Evolutionary conservation across 2,888 invertebrate genomes (phyloP).

Genomic region (Pammene aurita): DNA sequence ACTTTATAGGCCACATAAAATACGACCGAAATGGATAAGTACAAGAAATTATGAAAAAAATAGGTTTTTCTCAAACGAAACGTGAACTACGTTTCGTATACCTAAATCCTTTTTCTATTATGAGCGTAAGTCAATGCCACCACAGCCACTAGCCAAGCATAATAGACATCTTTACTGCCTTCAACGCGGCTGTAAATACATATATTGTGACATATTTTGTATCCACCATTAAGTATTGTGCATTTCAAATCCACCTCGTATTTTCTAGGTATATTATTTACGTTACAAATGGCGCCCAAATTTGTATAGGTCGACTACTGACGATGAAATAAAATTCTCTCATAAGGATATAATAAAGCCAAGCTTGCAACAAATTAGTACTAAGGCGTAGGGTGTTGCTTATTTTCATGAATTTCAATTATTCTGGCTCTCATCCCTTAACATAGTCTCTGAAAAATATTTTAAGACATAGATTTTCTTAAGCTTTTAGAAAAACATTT

Average conservation of each 20-base stretch:
- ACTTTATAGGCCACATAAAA: too few species aligned
- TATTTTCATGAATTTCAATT: too few species aligned
- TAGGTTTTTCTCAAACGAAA: too few species aligned
- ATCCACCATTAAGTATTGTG: not conserved
- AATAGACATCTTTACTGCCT: not conserved
- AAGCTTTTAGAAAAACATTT: too few species aligned
- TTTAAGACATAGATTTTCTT: too few species aligned
- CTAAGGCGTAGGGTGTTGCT: too few species aligned
- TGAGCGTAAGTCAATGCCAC: not conserved
- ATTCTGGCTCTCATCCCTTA: too few species aligned
- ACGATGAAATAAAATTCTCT: not conserved
- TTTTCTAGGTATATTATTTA: not conserved
- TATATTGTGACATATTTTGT: conserved; percentile 5
- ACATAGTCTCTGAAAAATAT: too few species aligned
- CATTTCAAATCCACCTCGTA: conserved; percentile 6
- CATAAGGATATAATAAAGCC: not conserved
- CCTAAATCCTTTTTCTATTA: too few species aligned
- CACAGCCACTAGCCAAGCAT: not conserved
- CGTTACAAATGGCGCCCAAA: not conserved
- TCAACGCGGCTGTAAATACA: not conserved
- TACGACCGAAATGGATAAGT: too few species aligned
- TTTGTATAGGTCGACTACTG: not conserved
- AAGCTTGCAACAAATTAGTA: not conserved
- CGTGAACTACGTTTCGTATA: too few species aligned
- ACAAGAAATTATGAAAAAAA: too few species aligned